phyloP scores from a whole-genome alignment of 2,888 invertebrate genomes.

The Apamea crenata region DNA sequence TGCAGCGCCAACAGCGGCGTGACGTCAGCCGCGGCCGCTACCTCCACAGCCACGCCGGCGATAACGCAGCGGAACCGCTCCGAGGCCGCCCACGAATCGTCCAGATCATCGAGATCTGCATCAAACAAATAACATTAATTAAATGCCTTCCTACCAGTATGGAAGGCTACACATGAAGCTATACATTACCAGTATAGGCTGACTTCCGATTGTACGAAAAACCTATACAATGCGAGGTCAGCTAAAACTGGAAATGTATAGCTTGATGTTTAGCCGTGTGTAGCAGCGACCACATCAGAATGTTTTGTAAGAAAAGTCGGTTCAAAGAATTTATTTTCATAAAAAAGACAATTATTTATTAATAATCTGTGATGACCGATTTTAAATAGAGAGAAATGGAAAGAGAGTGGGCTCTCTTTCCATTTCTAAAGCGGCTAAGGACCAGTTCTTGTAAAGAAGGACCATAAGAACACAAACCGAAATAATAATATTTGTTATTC shows the following conservation, averaged over 20 bases:
- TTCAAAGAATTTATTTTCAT: background rate
- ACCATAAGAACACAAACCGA: background rate
- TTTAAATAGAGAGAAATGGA: no score
- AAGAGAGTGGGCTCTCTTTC: no score
- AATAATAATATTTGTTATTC: background rate
- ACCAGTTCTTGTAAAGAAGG: background rate
- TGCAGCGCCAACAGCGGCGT: conserved; percentile 79
- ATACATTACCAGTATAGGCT: background rate
- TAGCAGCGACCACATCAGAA: background rate
- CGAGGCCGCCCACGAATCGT: conserved; percentile 17
- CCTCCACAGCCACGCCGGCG: conserved; percentile 72
- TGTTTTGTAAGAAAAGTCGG: background rate
- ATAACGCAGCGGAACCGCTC: conserved; percentile 73
- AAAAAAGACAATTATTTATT: background rate
- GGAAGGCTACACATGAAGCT: background rate
- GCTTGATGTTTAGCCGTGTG: no score
- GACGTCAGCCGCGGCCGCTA: conserved; percentile 73
- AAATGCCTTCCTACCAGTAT: no score
- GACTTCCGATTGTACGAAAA: no score
- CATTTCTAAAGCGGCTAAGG: no score
- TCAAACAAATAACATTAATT: background rate
- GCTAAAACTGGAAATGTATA: no score
- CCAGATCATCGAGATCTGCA: conserved; percentile 56
- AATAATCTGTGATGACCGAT: background rate
- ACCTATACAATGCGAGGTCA: no score